These are phyloP conservation scores for Leptinotarsa defecta DNA, from an alignment of 1,140 invertebrate genomes.

Conservation along the genomic window DNA sequence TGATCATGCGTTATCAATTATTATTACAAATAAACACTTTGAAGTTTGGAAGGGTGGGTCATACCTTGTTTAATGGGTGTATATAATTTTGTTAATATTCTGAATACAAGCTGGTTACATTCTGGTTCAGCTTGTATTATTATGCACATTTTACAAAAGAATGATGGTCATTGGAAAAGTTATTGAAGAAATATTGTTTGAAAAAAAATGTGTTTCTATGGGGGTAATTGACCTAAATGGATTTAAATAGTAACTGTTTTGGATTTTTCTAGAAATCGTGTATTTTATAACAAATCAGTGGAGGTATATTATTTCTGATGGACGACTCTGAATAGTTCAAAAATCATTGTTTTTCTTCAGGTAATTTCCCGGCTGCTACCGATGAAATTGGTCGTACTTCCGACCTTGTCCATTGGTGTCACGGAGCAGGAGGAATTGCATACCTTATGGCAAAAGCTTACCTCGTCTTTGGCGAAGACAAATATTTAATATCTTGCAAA, in stretches of 20 bases:
- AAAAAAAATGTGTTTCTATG: no score
- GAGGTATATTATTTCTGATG: background rate
- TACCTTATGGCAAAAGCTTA: conserved; percentile 85
- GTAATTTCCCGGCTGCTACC: conserved; percentile 79
- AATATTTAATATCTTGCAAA: conserved; percentile 72
- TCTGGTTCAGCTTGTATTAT: no score
- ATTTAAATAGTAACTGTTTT: background rate
- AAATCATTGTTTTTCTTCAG: conserved; percentile 53
- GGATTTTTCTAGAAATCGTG: background rate
- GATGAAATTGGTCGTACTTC: conserved; percentile 69
- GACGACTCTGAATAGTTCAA: background rate
- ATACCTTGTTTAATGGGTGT: no score
- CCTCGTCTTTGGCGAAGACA: conserved; percentile 72
- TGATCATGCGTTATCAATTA: no score
- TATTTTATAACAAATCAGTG: background rate
- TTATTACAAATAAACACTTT: no score
- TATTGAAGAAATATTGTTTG: no score
- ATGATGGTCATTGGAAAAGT: no score
- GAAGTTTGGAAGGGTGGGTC: no score
- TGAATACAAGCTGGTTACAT: no score
- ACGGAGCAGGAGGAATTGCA: conserved; percentile 80
- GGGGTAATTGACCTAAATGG: no score
- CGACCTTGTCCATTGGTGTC: conserved; percentile 86
- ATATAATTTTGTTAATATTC: no score
- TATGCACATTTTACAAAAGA: no score